A percentile compares a stretch with the other conserved stretches of the same genome.
Evolutionary conservation across 2,113 vertebrate species (phyloP).

Genomic region (Saguinus imperator): DNA sequence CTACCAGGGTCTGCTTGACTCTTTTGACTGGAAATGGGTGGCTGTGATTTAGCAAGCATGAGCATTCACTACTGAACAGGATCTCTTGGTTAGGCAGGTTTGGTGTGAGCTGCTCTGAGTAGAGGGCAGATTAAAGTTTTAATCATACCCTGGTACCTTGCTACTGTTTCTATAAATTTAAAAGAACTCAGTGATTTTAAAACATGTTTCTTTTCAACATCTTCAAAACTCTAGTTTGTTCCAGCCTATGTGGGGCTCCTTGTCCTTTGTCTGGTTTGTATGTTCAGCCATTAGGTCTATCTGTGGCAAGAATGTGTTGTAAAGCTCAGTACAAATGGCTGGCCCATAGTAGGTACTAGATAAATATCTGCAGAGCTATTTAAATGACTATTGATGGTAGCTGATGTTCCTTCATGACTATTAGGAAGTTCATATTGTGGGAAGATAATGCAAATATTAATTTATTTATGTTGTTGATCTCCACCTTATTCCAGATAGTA

Average conservation of each 20-base stretch:
- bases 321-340: background rate
- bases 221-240: background rate
- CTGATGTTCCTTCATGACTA: background rate
- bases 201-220: background rate
- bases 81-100: background rate
- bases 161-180: background rate
- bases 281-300: background rate
- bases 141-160: background rate
- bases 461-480: constrained; percentile 1
- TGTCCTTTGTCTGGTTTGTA: background rate
- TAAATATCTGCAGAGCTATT: background rate
- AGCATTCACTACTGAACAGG: background rate
- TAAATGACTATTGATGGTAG: background rate
- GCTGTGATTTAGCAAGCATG: background rate
- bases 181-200: background rate
- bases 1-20: background rate
- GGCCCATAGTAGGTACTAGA: background rate
- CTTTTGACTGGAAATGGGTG: constrained; percentile 35
- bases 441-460: background rate
- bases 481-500: background rate
- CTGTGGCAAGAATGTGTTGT: background rate
- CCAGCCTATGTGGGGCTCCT: background rate
- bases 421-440: background rate
- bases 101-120: background rate
- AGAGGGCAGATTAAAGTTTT: background rate